phyloP scores from a whole-genome alignment of 2,797 vertebrate genomes.

The Xenops minutus region DNA sequence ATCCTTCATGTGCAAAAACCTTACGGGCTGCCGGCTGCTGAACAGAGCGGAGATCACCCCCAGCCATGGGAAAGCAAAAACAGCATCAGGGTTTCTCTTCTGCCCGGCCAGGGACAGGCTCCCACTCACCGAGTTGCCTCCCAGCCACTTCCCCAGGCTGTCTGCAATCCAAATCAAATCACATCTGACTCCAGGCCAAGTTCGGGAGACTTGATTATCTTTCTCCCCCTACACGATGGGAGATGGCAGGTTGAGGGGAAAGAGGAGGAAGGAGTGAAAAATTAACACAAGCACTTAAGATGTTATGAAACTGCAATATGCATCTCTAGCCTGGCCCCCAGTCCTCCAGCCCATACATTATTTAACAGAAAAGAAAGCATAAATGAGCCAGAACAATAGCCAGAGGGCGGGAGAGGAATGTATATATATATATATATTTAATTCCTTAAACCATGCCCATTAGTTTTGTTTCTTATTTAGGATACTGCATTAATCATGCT shows the following conservation, averaged over 20 bases:
- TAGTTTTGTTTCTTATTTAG: conserved; percentile 81
- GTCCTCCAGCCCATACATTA: conserved; percentile 70
- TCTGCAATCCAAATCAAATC: conserved; percentile 14
- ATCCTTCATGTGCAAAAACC: neutral
- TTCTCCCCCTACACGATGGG: neutral
- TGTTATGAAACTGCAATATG: conserved; percentile 61
- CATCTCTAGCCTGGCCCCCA: conserved; percentile 59
- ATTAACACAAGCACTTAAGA: conserved; percentile 67
- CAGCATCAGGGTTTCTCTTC: neutral
- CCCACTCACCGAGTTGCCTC: neutral
- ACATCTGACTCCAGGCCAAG: conserved; percentile 19
- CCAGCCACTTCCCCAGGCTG: neutral
- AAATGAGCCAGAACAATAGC: conserved; percentile 76
- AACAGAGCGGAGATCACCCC: neutral
- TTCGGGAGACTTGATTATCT: conserved; percentile 39
- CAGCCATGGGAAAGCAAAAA: neutral
- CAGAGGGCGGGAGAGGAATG: conserved; percentile 24
- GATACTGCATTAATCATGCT: conserved; percentile 79
- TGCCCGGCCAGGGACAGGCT: neutral
- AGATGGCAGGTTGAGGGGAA: conserved; percentile 25
- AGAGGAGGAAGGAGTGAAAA: conserved; percentile 41
- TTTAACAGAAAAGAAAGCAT: conserved; percentile 73
- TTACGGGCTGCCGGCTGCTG: neutral
- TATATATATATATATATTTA: conserved; percentile 11
- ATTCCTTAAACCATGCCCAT: conserved; percentile 64